phyloP scores from a whole-genome alignment of 2,113 vertebrate species.

The Serinus canaria region DNA sequence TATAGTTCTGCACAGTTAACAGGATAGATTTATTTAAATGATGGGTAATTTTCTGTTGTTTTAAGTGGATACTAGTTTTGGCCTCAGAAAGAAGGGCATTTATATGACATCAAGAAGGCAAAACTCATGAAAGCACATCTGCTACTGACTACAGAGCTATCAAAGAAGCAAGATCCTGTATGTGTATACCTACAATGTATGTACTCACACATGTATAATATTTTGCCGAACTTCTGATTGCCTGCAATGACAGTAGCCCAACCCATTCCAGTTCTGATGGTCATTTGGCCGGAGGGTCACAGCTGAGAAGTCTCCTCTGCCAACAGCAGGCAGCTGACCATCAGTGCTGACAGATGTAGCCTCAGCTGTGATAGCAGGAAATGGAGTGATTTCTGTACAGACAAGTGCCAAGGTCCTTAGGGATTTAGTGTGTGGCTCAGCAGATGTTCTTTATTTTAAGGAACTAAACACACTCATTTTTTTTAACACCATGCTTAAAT shows the following conservation, averaged over 20 bases:
- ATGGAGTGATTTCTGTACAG: background rate
- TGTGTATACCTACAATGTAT: accelerated
- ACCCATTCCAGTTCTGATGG: background rate
- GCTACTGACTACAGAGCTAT: background rate
- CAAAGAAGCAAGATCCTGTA: background rate
- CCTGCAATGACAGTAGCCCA: background rate
- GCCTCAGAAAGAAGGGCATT: background rate
- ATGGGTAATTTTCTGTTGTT: background rate
- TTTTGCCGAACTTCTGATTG: background rate
- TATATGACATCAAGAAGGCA: background rate
- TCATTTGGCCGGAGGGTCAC: background rate
- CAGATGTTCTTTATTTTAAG: background rate
- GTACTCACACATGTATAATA: accelerated
- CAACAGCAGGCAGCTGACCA: background rate
- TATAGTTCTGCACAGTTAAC: background rate
- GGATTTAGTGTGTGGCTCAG: background rate
- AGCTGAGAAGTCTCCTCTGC: background rate
- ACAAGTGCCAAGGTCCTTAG: background rate
- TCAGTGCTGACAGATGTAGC: background rate
- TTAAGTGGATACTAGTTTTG: background rate
- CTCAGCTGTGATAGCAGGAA: background rate
- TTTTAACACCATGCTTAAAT: background rate
- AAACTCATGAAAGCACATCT: background rate
- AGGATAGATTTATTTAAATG: background rate
- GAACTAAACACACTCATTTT: background rate